These are phyloP conservation scores for Megamerina dolium DNA, from an alignment of 2,888 invertebrate species.

Conservation along the genomic window DNA sequence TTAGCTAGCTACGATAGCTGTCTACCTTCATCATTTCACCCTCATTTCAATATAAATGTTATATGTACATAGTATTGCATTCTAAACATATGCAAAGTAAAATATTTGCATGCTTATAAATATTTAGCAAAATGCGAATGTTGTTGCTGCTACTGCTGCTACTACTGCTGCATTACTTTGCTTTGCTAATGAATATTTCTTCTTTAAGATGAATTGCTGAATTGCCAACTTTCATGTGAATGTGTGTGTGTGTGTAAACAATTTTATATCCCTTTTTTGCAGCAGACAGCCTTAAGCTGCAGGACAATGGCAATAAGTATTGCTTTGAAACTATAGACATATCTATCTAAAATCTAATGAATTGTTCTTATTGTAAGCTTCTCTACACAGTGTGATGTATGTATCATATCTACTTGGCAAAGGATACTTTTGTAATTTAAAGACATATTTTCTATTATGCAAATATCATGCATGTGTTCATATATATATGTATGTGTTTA, in stretches of 20 bases:
- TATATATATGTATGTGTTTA: constrained; percentile 4
- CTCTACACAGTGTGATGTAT: too few relatives aligned
- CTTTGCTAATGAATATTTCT: constrained; percentile 38
- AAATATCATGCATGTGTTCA: neutral
- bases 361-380: constrained; percentile 26
- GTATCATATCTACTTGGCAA: too few relatives aligned
- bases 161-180: too few relatives aligned
- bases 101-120: constrained; percentile 48
- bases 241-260: too few relatives aligned
- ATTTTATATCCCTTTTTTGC: too few relatives aligned
- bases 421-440: too few relatives aligned
- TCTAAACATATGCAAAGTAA: constrained; percentile 45
- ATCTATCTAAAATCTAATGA: constrained; percentile 30
- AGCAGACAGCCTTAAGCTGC: too few relatives aligned
- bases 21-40: neutral
- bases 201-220: constrained; percentile 34
- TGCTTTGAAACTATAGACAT: too few relatives aligned
- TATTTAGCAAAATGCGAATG: constrained; percentile 33
- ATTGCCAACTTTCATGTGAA: too few relatives aligned
- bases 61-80: neutral
- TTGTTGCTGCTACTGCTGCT: too few relatives aligned
- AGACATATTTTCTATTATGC: neutral
- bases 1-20: neutral
- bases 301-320: too few relatives aligned
- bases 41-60: neutral